Conservation (phyloP, 2,888 invertebrate genomes). For the Folsomia manolachei region DNA sequence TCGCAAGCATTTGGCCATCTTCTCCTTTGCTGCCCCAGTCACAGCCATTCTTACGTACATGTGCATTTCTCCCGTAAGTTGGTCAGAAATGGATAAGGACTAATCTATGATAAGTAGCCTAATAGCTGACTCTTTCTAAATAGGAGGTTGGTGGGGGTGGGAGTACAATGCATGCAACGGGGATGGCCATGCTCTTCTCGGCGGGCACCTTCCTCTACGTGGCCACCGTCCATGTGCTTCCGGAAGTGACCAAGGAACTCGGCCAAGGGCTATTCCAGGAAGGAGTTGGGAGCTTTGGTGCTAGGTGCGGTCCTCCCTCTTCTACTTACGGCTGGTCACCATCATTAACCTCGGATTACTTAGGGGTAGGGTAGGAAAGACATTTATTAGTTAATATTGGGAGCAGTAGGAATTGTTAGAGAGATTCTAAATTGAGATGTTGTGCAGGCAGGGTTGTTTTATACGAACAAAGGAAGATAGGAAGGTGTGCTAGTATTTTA, state of each 20-base stretch:
- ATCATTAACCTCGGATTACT: slow-evolving; percentile 63
- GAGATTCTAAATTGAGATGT: no score
- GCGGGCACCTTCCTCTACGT: slow-evolving; percentile 99
- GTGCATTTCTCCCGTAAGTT: slow-evolving; percentile 71
- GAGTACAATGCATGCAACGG: slow-evolving; percentile 87
- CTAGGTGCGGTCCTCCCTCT: slow-evolving; percentile 84
- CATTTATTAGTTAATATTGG: background rate
- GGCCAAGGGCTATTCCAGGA: slow-evolving; percentile 64
- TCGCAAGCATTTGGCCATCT: slow-evolving; percentile 82
- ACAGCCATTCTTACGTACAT: slow-evolving; percentile 88
- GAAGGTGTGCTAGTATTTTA: no score
- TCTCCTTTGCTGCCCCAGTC: slow-evolving; percentile 88
- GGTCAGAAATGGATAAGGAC: no score
- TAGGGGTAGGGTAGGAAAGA: background rate
- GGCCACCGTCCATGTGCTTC: slow-evolving; percentile 96
- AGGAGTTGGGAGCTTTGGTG: slow-evolving; percentile 79
- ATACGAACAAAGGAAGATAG: no score
- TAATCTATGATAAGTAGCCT: no score
- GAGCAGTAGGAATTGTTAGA: background rate
- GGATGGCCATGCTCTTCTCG: slow-evolving; percentile 96
- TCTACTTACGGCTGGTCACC: slow-evolving; percentile 85
- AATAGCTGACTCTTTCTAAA: background rate
- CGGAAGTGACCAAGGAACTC: slow-evolving; percentile 70
- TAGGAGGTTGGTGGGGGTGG: background rate
- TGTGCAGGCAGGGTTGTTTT: background rate